Conservation (phyloP, 2,888 invertebrate species). For the Chirona hameri region DNA sequence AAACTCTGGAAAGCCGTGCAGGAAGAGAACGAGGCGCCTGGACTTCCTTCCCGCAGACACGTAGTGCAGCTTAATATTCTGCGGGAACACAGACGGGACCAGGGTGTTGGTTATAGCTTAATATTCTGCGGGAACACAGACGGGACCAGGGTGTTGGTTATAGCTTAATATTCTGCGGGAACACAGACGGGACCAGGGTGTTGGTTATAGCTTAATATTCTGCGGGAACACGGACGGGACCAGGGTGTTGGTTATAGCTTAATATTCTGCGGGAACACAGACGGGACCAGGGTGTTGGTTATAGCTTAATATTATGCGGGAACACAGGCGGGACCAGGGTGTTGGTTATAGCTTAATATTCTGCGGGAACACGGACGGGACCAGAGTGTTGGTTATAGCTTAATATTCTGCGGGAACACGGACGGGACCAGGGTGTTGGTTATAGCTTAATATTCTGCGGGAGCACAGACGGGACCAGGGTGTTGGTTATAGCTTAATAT, state of each 20-base stretch:
- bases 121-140: neutral
- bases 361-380: neutral
- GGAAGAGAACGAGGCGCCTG: conserved; percentile 57
- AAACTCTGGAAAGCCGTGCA: conserved; percentile 73
- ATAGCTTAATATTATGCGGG: neutral
- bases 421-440: too few relatives aligned
- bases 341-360: neutral
- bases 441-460: neutral
- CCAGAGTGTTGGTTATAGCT: neutral
- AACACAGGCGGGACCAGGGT: neutral
- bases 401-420: neutral
- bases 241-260: neutral
- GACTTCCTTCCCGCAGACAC: neutral
- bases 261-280: neutral
- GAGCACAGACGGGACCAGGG: neutral
- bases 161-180: neutral
- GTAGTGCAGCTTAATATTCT: conserved; percentile 5
- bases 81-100: neutral
- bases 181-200: neutral
- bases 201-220: conserved; percentile 1
- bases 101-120: neutral
- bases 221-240: neutral
- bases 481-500: neutral
- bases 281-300: too few relatives aligned
- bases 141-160: too few relatives aligned